Evolutionary conservation across 2,888 invertebrate species (phyloP), one percentile per base, ranked within the genome.

Genomic region (Nymphalis polychloros): DNA sequence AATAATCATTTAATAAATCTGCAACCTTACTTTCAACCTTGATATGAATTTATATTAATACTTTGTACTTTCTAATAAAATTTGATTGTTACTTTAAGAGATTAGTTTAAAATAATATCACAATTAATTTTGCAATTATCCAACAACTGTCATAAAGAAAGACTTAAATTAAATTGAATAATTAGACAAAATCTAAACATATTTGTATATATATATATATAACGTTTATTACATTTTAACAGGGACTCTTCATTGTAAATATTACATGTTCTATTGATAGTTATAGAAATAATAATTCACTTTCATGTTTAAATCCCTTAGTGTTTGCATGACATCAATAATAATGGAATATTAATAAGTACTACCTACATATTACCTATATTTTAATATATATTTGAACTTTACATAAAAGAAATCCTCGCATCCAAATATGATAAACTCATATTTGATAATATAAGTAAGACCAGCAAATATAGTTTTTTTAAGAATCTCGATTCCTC

Each of bases 51-150:
- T 66, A 74, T 65, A 68, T 59, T 63, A 63, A 70, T 55, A 65
- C 61, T 72, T 75, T 75, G 75, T 75, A 75, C 73, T 72, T 73
- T 67, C 62, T 68, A 63, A 59, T 59, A 59, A 60, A 63, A 55
- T 63, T 55, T 64, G 16, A 67, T 23, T 41, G 49, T 49, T 35
- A 55, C 63, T 64, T 73, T 16, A 59, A 23, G 17, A 27, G 47
- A 31, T 68, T 23, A 55, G 16, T 68, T 64, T 67, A 71, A 74
- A 70, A 68, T 71, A 71, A 74, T 73, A 74, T 73, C 73, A 74
- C 73, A 74, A 61, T 61, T 10, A 60, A 27, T 41, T 31, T 57
- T 57, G 57, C 13, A 57, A 57, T 19, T 48, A 27, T 52, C 59
- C 27, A 59, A 35, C 47, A 53, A 47, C 60, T 55, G 48, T 61